Evolutionary conservation across 37 sponge, comb jelly and placozoan species (phyloP), one percentile per base, ranked within the genome.

Genomic region (Aphrocallistes beatrix): DNA sequence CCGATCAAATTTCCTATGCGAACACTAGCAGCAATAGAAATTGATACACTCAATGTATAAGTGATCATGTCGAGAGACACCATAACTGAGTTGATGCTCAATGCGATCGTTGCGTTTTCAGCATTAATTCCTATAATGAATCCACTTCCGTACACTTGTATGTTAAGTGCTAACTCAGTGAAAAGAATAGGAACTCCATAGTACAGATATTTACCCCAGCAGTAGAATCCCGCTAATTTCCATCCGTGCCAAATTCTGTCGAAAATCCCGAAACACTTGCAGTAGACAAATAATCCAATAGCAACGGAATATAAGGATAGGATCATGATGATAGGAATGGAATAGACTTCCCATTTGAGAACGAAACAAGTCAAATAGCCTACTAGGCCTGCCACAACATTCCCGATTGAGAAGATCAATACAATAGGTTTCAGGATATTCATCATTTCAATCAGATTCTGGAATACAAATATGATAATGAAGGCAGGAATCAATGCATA

Each of bases 401-500:
- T 60, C 10, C 17, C 75, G 28, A 60, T 3, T 3, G n/a, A 32
- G n/a, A 25, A 60, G 1, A 60, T 28, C 3, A 60, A 8, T 32
- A 13, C 75, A 6, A 60, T 13, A 6, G 75, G 75, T 25, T 60
- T 25, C 75, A 60, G 34, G 10, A 60, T 28, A 60, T 60, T 30
- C 75, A 60, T 60, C 75, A 60, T 60, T 60, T 60, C 75, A 25
- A 60, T 60, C 21, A 60, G 75, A 60, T 60, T 60, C 75, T 60
- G 28, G 3, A 60, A 28, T 6, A 30, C 6, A 60, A 60, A 60
- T 60, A 28, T 60, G 75, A 60, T 6, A 25, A 60, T 60, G n/a
- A 60, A 60, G 8, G 75, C 75, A 25, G 75, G 75, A 32, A 60
- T 60, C 3, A 60, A 25, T 13, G 75, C 75, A 13, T 60, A 60